Evolutionary conservation across 2,797 vertebrate species (phyloP).

Genomic region (Galagoides demidoff): DNA sequence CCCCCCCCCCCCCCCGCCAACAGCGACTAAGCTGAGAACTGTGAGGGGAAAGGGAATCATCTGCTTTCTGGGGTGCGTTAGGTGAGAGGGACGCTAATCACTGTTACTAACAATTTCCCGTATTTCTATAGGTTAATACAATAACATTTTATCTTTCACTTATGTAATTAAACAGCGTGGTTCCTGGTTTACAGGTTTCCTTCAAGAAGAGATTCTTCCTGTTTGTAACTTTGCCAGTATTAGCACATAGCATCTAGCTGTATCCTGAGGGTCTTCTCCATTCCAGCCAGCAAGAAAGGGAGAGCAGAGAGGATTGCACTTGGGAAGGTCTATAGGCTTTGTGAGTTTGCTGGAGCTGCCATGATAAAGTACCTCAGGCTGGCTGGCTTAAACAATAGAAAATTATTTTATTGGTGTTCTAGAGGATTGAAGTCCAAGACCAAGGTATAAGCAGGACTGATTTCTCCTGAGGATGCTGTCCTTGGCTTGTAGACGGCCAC

Average conservation of each 20-base stretch:
- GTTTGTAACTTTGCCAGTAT: background rate
- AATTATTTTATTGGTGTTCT: background rate
- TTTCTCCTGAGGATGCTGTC: background rate
- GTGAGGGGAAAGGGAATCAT: background rate
- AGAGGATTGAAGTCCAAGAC: background rate
- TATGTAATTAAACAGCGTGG: background rate
- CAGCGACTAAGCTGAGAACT: slow-evolving; percentile 9
- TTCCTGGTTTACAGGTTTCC: slow-evolving; percentile 37
- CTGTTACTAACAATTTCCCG: background rate
- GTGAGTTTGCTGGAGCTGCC: background rate
- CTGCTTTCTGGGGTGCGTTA: background rate
- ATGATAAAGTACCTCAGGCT: background rate
- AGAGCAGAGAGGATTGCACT: background rate
- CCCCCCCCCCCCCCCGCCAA: slow-evolving; percentile 35
- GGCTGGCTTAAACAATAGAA: background rate
- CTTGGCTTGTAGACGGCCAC: background rate
- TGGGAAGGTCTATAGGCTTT: background rate
- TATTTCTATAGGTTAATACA: slow-evolving; percentile 35
- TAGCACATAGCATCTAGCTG: background rate
- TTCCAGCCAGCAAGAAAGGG: background rate
- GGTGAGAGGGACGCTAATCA: background rate
- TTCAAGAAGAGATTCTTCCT: background rate
- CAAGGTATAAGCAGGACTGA: background rate
- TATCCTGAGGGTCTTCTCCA: background rate
- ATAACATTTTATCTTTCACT: slow-evolving; percentile 52